phyloP scores from a whole-genome alignment of 2,888 invertebrate species.

The Megaustenia siamemsis region DNA sequence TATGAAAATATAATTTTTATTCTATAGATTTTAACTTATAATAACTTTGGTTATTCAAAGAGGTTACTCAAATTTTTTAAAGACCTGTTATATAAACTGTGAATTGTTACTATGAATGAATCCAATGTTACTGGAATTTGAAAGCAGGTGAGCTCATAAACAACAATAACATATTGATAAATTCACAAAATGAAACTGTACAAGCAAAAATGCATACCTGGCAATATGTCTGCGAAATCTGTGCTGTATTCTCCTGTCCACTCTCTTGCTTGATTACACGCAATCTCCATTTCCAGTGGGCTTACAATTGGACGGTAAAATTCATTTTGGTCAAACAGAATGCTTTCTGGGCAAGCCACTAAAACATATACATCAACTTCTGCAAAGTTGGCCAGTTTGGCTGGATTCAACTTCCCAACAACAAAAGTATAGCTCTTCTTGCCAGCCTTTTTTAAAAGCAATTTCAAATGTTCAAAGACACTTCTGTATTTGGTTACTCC shows the following conservation, averaged over 20 bases:
- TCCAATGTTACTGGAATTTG: no score
- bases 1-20: no score
- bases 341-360: constrained; percentile 94
- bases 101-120: neutral
- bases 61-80: no score
- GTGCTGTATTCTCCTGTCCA: constrained; percentile 84
- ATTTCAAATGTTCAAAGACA: constrained; percentile 87
- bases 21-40: no score
- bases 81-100: neutral
- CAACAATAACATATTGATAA: neutral
- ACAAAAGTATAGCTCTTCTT: constrained; percentile 95
- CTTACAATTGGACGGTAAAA: constrained; percentile 94
- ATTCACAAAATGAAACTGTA: neutral
- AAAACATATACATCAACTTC: constrained; percentile 94
- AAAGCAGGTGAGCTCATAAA: no score
- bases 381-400: constrained; percentile 96
- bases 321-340: constrained; percentile 88
- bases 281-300: constrained; percentile 92
- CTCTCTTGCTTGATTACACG: constrained; percentile 82
- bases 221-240: constrained; percentile 88
- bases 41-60: no score
- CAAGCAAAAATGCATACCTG: constrained; percentile 80
- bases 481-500: constrained; percentile 87
- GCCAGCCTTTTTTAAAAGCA: constrained; percentile 86
- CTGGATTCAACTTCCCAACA: constrained; percentile 95